Evolutionary conservation across 2,888 invertebrate species (phyloP), one percentile per base, ranked within the genome.

Genomic region (Dorcus hopei): DNA sequence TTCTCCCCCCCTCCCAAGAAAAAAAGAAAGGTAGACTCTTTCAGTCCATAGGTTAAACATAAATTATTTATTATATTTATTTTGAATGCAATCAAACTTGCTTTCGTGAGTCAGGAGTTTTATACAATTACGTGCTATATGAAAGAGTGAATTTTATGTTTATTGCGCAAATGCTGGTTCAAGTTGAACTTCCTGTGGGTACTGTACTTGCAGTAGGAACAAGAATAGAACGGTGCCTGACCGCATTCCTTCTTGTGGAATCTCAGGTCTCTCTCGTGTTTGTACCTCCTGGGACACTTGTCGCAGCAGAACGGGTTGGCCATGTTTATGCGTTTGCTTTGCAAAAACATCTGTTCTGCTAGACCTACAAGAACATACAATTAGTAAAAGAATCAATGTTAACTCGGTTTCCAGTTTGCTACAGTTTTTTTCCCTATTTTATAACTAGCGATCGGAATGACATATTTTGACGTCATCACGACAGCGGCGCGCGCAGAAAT

Each of bases 181-280:
- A 59, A 47, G 40, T 55, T 55, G 39, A 56, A 59, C 33, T 55
- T 59, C 38, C 59, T 45, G 45, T 59, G 59, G 16, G 59, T 56
- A 39, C 52, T 56, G 43, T 59, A 59, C 23, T 52, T 53, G 39
- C 59, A 59, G 11, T 52, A 55, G 7, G 59, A 52, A 38, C 59
- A 59, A 4, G 26, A 49, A 49, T 48, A 56, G 16, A 43, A 47
- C 11, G 55, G 42, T 9, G 33, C 14, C 42, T 50, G 41, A 4
- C 43, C 50, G 19, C 55, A 43, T 9, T 49, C 49, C 41, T 49
- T 50, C 38, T 38, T 26, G n/a, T 55, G 50, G 41, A 42, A 23
- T 16, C 38, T 11, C 33, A 54, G 38, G 14, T 38, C 48, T 53
- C 38, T 53, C 19, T 9, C 11, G 11, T 48, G 7, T n/a, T 47